A percentile compares a stretch with the other conserved stretches of the same genome.
Conservation (phyloP, 2,113 vertebrate species). For the Donacobius atricapilla region DNA sequence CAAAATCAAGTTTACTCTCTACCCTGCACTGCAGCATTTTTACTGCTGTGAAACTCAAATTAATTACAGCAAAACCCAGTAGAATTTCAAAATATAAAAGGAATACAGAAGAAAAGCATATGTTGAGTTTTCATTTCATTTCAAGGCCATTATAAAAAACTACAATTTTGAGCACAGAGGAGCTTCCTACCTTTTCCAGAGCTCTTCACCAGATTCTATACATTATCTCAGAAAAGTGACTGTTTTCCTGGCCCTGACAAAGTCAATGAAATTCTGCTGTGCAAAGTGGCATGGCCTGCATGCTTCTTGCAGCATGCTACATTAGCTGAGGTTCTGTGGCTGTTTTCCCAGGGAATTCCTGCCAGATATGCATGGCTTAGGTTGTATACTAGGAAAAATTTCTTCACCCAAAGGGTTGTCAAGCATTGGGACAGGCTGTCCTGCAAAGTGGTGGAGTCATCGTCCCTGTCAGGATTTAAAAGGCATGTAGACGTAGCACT, state of each 20-base stretch:
- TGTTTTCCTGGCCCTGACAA: not conserved
- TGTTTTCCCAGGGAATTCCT: not conserved
- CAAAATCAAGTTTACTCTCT: not conserved
- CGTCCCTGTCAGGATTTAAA: not conserved
- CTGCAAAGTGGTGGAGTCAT: not conserved
- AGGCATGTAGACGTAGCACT: fast-evolving
- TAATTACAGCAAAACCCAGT: not conserved
- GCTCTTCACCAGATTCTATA: not conserved
- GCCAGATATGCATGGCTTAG: not conserved
- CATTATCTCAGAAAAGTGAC: not conserved
- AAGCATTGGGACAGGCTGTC: too few relatives aligned
- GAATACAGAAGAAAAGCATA: not conserved
- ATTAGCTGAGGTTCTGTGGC: not conserved
- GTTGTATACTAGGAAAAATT: not conserved
- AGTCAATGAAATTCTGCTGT: not conserved
- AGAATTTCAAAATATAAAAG: not conserved
- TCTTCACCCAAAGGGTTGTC: not conserved
- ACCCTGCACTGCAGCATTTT: not conserved
- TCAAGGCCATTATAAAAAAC: not conserved
- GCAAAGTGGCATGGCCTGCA: not conserved
- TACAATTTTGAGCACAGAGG: not conserved
- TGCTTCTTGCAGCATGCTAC: not conserved
- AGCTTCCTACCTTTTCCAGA: not conserved
- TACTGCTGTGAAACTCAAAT: not conserved
- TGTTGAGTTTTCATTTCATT: not conserved